Evolutionary conservation across 2,113 vertebrate genomes (phyloP), one percentile per base, ranked within the genome.

Genomic region (Caranx melampygus): DNA sequence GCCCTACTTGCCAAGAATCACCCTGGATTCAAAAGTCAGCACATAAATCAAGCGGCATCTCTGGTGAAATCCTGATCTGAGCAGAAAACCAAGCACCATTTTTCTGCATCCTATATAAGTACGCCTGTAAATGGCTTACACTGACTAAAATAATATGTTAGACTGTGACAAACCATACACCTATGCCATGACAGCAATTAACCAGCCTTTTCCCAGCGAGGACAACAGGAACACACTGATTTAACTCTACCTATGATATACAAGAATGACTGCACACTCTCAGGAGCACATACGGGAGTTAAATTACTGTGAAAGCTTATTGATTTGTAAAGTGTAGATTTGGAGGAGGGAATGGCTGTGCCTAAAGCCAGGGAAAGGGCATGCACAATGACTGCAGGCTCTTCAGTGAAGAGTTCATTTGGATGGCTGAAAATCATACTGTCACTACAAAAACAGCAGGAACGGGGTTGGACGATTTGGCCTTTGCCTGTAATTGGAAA

Each of bases 381-480:
- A 33, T 42, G 73, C 82, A 78, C 73, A 83, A 74, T 85, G 80
- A 89, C 87, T 82, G 31, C 58, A 58, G 85, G 82, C 85, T 75
- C 79, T 76, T 69, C 60, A n/a, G 68, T 31, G 65, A 79, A 89
- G 85, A 78, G 82, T 83, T 86, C 62, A 90, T 90, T n/a, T 79
- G 66, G 72, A 59, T 42, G 75, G 75, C 52, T 83, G 75, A 73
- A 92, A 95, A 94, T 93, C 92, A 92, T 93, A 89, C n/a, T 5
- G 65, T 55, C 75, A 60, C 75, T 31, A 62, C 70, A 79, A 37
- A 82, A 82, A 75, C 68, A 60, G 80, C 81, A 86, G 42, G n/a
- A 31, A 80, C 64, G 72, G 62, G 85, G 67, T 58, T 73, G 45
- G 16, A 60, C 34, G 71, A n/a, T 7, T 58, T 77, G 5, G 44